Percentiles rank a stretch among this genome's conserved stretches.
These are phyloP conservation scores for Apamea sordens DNA, from an alignment of 2,888 invertebrate species.

Conservation along the genomic window DNA sequence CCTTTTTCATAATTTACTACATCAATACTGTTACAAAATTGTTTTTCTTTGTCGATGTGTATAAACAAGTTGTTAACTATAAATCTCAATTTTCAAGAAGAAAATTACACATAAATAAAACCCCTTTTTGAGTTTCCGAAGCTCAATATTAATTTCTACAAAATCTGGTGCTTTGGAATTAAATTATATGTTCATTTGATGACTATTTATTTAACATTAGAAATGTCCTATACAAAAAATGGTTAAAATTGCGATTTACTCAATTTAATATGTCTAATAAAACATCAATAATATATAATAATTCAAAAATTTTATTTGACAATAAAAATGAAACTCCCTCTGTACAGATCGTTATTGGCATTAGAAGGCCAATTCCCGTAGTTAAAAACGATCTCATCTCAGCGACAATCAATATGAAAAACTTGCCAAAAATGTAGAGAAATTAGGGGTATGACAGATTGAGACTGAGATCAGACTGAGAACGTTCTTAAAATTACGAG, in stretches of 20 bases:
- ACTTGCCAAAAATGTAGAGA: too few relatives aligned
- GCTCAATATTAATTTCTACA: background rate
- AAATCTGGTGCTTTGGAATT: background rate
- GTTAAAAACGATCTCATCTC: background rate
- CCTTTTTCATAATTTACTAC: background rate
- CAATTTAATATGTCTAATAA: background rate
- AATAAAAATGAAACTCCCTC: background rate
- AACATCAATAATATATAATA: background rate
- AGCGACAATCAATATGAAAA: too few relatives aligned
- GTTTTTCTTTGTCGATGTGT: too few relatives aligned
- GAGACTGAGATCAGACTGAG: too few relatives aligned
- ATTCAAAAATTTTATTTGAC: background rate
- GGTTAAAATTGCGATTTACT: background rate
- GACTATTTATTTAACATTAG: too few relatives aligned
- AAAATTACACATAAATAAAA: too few relatives aligned
- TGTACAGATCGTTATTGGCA: background rate
- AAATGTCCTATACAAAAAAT: background rate
- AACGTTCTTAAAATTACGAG: too few relatives aligned
- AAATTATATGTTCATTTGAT: background rate
- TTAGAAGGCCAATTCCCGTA: background rate
- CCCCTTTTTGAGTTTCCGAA: background rate
- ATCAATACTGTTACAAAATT: background rate
- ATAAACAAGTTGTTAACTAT: background rate
- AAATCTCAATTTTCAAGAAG: background rate
- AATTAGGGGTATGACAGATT: too few relatives aligned